A percentile compares a stretch with the other conserved stretches of the same genome.
Evolutionary conservation across 2,113 vertebrate species (phyloP).

Genomic region (Salvelinus fontinalis): DNA sequence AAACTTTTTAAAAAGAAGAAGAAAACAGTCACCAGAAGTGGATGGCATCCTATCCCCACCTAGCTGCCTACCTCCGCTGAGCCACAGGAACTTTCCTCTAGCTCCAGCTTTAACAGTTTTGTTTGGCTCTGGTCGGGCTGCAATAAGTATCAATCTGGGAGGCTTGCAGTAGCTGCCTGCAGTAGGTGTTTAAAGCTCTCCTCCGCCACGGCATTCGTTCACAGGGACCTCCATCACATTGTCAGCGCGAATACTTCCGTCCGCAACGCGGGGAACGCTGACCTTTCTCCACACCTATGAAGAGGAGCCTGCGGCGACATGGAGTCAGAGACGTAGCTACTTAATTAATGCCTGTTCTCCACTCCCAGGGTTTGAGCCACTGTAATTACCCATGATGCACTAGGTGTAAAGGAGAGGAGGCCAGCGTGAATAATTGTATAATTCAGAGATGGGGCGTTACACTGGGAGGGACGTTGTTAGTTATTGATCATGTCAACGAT

Average conservation of each 20-base stretch:
- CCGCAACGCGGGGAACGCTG: slow-evolving; percentile 31
- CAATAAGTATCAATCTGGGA: slow-evolving; percentile 29
- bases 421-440: slow-evolving; percentile 31
- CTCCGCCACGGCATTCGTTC: slow-evolving; percentile 1
- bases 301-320: slow-evolving; percentile 30
- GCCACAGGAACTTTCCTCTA: not conserved
- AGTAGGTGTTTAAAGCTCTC: slow-evolving; percentile 36
- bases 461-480: not conserved
- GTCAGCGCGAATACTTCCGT: slow-evolving; percentile 39
- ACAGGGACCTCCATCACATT: slow-evolving; percentile 40
- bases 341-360: slow-evolving; percentile 50
- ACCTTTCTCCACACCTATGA: slow-evolving; percentile 51
- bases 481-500: not conserved
- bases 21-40: not conserved
- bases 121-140: slow-evolving; percentile 2
- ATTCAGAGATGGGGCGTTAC: not conserved
- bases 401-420: slow-evolving; percentile 22
- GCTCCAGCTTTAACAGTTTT: slow-evolving; percentile 1
- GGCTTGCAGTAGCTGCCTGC: not conserved
- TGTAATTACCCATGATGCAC: slow-evolving; percentile 37
- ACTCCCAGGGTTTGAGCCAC: not conserved
- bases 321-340: slow-evolving; percentile 37
- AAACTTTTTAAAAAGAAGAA: not conserved
- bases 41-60: not conserved
- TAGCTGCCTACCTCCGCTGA: not conserved